Evolutionary conservation across 2,888 invertebrate genomes (phyloP).

Genomic region (Dynastes maya): DNA sequence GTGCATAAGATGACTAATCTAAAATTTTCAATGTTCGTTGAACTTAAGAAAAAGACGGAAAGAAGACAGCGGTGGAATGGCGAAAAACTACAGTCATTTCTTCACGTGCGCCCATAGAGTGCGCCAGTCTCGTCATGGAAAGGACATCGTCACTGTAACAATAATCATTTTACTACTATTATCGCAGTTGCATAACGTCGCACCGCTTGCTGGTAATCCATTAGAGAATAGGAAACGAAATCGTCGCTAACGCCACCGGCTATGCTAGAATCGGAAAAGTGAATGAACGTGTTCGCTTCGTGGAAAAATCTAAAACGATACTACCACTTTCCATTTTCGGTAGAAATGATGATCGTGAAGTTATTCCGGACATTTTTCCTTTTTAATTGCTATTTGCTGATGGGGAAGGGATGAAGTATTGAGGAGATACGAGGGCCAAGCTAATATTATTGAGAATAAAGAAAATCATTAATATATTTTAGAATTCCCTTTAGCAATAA

Average conservation of each 20-base stretch:
- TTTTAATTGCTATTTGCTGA: slow-evolving; percentile 1
- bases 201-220: slow-evolving; percentile 14
- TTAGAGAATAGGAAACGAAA: slow-evolving; percentile 51
- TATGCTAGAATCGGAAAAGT: slow-evolving; percentile 46
- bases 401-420: neutral
- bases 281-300: slow-evolving; percentile 50
- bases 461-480: too few species aligned
- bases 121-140: slow-evolving; percentile 6
- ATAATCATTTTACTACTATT: slow-evolving; percentile 50
- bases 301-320: slow-evolving; percentile 45
- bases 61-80: neutral
- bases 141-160: slow-evolving; percentile 19
- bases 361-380: slow-evolving; percentile 45
- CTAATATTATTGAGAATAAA: too few species aligned
- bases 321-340: slow-evolving; percentile 45
- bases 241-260: neutral
- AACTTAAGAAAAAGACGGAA: slow-evolving; percentile 18
- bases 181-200: slow-evolving; percentile 45
- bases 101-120: slow-evolving; percentile 16
- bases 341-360: slow-evolving; percentile 38
- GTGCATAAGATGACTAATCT: slow-evolving; percentile 24
- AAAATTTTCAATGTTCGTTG: slow-evolving; percentile 44
- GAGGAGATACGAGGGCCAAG: too few species aligned
- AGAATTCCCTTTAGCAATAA: too few species aligned
- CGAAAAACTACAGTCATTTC: slow-evolving; percentile 7